These are phyloP conservation scores for Oligia strigilis DNA, from an alignment of 2,888 invertebrate genomes.

Conservation along the genomic window DNA sequence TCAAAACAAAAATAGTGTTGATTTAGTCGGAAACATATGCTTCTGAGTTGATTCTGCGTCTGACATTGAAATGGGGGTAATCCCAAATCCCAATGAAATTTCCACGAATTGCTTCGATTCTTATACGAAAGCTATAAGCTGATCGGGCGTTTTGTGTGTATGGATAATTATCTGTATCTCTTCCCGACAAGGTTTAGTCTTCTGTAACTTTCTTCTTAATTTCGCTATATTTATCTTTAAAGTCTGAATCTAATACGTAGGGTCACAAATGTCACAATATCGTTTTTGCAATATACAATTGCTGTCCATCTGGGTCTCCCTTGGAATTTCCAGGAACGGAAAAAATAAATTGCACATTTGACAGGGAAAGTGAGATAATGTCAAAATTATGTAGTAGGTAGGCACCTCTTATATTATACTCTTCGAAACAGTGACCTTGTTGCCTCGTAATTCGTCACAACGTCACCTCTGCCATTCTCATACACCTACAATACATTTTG, in stretches of 20 bases:
- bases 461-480: slow-evolving; percentile 14
- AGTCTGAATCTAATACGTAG: not conserved
- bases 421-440: not conserved
- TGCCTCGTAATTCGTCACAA: not conserved
- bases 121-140: not conserved
- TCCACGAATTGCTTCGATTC: not conserved
- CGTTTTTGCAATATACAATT: not conserved
- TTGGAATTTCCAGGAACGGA: not conserved
- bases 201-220: not conserved
- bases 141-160: not conserved
- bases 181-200: not conserved
- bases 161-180: not conserved
- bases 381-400: slow-evolving; percentile 9
- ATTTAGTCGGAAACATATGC: slow-evolving; percentile 14
- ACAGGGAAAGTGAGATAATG: not conserved
- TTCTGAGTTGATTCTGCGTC: slow-evolving; percentile 2
- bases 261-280: not conserved
- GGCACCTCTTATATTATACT: not conserved
- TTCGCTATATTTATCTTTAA: slow-evolving; percentile 5
- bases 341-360: not conserved
- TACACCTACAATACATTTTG: slow-evolving; percentile 31
- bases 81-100: slow-evolving; percentile 6
- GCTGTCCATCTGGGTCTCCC: not conserved
- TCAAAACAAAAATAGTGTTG: not conserved
- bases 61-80: not conserved